Base-by-base conservation (phyloP, 2,797 vertebrate genomes). In the Brachyrhaphis roseni region DNA sequence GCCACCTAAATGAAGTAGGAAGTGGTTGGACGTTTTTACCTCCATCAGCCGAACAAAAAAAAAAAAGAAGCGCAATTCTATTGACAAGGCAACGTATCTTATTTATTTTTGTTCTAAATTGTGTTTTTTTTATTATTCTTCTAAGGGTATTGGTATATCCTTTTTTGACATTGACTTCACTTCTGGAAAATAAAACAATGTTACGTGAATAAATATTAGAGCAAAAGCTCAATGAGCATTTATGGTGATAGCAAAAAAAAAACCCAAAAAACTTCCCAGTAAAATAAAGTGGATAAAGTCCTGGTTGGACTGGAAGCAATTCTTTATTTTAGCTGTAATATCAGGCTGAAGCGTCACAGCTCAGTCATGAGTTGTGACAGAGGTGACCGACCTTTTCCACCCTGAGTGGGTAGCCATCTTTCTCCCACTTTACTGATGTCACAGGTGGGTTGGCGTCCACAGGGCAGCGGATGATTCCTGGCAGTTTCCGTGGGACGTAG, bases 381-480 rank as follows among this genome's bases (percentile, higher is more conserved):
- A 16, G 2, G 15, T 71, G 26, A 71, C 83, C 5, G 36, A 97
- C 96, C 95, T 96, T 96, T 81, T 96, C 96, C 75, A 96, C 94
- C 91, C 95, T 94, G 90, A 99, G 96, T 71, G 98, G 97, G 81
- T 98, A 98, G 80, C 98, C 98, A 0, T 99, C 98, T 93, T 99
- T 99, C 92, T 99, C 98, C 98, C 98, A 99, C 91, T 98, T 98
- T 91, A 99, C 98, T 86, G 97, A 95, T 1, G 94, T 97, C 84
- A 98, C 98, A 0, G 98, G 98, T 0, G 98, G 98, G 94, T 99
- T 98, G 59, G 98, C 98, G 31, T 99, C 98, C n/a, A 97, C 98
- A 4, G 98, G 98, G 93, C 98, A 99, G 91, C 98, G 98, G 93
- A 99, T 99, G 87, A 97, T 97, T 90, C 98, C 98, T 0, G 98